phyloP scores from a whole-genome alignment of 53 echinoderm and acorn worm species.

The Arbacia lixula region DNA sequence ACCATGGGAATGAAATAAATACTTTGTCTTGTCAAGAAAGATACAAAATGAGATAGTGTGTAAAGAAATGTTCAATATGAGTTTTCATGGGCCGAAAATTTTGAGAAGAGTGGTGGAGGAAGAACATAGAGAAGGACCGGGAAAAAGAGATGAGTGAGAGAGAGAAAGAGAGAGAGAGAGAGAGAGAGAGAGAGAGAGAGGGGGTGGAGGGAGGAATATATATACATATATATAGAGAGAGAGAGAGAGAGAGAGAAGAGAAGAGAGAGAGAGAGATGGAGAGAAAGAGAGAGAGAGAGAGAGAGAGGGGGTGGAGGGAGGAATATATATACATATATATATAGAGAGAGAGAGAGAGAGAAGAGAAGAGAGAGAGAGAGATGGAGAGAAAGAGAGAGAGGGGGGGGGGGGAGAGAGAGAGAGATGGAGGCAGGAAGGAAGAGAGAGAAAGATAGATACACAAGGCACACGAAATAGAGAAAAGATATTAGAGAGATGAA shows the following conservation, averaged over 20 bases:
- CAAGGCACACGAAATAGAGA: not conserved
- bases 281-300: constrained; percentile 3
- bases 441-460: not conserved
- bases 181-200: not conserved
- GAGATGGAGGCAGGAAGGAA: not conserved
- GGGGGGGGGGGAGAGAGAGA: not conserved
- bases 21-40: not conserved
- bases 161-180: not conserved
- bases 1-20: too few relatives aligned
- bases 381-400: not conserved
- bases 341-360: not conserved
- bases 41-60: not conserved
- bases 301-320: not conserved
- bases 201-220: not conserved
- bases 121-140: not conserved
- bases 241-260: not conserved
- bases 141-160: not conserved
- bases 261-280: not conserved
- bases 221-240: not conserved
- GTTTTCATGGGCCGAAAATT: too few relatives aligned
- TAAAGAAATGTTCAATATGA: too few relatives aligned
- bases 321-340: too few relatives aligned
- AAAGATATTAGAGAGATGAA: not conserved
- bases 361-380: not conserved
- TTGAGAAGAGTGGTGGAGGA: not conserved